A percentile compares a stretch with the other conserved stretches of the same genome.
Conservation (phyloP, 1,140 invertebrate genomes). For the Drosophila parvula region DNA sequence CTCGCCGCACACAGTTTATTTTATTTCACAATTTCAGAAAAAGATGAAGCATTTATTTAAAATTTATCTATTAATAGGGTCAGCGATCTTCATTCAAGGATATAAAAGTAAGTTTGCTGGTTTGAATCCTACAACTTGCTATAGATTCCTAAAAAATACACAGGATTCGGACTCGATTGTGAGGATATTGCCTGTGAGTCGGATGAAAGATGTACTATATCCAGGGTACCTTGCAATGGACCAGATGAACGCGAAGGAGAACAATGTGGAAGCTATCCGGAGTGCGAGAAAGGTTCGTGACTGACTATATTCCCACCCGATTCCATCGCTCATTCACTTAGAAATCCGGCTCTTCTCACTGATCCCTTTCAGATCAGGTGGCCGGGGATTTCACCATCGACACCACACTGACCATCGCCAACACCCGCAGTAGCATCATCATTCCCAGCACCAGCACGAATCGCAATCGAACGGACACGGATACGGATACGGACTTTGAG, state of each 20-base stretch:
- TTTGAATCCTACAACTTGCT: not conserved
- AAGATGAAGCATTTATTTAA: constrained; percentile 13
- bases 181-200: constrained; percentile 44
- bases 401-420: constrained; percentile 69
- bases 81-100: constrained; percentile 1
- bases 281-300: constrained; percentile 50
- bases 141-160: not conserved
- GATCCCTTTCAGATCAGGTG: constrained; percentile 70
- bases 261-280: constrained; percentile 53
- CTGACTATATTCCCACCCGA: not conserved
- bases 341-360: constrained; percentile 33
- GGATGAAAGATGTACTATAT: constrained; percentile 32
- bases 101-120: constrained; percentile 42
- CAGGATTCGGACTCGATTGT: constrained; percentile 57
- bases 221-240: constrained; percentile 31
- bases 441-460: constrained; percentile 59
- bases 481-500: constrained; percentile 46
- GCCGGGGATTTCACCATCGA: constrained; percentile 59
- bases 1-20: constrained; percentile 12
- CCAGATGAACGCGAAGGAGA: constrained; percentile 34
- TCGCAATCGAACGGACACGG: constrained; percentile 15
- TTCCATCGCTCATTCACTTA: constrained; percentile 2
- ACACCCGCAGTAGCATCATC: constrained; percentile 54
- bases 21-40: not conserved
- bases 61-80: constrained; percentile 11